Conservation (phyloP, 37 sponge, comb jelly and placozoan genomes). For the Chondrosia reniformis region DNA sequence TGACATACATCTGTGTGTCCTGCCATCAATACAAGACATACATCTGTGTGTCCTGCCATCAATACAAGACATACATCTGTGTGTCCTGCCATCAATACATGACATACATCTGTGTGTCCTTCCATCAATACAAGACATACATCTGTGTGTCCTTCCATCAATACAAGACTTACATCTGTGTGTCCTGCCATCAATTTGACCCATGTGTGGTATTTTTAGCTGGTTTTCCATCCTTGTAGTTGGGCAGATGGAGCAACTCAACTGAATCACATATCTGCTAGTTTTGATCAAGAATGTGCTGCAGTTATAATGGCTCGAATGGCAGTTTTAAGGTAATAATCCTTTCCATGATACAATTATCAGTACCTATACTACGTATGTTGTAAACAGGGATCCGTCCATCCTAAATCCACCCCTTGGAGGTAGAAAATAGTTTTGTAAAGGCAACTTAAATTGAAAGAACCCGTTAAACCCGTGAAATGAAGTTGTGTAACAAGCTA, state of each 20-base stretch:
- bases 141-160: not conserved
- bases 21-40: not conserved
- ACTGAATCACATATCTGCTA: conserved; percentile 69
- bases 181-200: not conserved
- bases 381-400: too few relatives aligned
- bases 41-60: not conserved
- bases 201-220: not conserved
- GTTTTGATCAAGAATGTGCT: conserved; percentile 96
- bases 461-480: too few relatives aligned
- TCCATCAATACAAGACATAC: too few relatives aligned
- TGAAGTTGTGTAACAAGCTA: too few relatives aligned
- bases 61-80: not conserved
- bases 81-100: not conserved
- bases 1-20: too few relatives aligned
- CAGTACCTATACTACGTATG: too few relatives aligned
- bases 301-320: conserved; percentile 93
- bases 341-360: too few relatives aligned
- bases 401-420: too few relatives aligned
- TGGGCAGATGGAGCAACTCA: conserved; percentile 93
- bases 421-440: too few relatives aligned
- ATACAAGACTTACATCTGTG: not conserved
- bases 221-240: conserved; percentile 19
- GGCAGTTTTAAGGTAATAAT: conserved; percentile 60
- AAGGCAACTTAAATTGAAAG: too few relatives aligned
- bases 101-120: not conserved